Conservation (phyloP, 2,113 vertebrate genomes). For the Brienomyrus longianalis region DNA sequence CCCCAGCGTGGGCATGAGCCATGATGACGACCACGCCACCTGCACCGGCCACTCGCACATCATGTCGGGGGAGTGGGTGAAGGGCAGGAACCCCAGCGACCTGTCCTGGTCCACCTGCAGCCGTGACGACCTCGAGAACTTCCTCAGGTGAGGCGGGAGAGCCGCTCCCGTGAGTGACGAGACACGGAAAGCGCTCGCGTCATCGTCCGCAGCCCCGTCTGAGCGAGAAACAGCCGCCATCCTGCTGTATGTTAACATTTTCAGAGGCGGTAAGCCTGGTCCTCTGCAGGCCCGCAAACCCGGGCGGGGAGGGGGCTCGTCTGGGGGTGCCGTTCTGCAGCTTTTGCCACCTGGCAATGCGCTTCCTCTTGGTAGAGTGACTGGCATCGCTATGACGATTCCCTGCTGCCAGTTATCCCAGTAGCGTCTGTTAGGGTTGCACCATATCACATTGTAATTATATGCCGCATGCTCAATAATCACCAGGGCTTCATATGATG, state of each 20-base stretch:
- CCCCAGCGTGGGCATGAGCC: conserved; percentile 89
- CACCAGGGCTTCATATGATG: background rate
- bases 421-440: background rate
- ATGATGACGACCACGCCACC: conserved; percentile 82
- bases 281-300: background rate
- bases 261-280: background rate
- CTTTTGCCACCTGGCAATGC: background rate
- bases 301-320: background rate
- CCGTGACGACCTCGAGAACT: conserved; percentile 84
- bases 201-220: background rate
- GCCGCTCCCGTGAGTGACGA: background rate
- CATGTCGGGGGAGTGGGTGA: conserved; percentile 98
- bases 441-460: background rate
- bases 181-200: background rate
- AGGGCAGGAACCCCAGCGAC: conserved; percentile 91
- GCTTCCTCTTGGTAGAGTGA: background rate
- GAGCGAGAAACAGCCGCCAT: background rate
- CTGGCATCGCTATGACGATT: background rate
- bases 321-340: background rate
- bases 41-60: conserved; percentile 86
- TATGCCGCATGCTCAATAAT: background rate
- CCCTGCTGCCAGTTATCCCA: background rate
- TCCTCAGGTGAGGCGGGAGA: conserved; percentile 75
- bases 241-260: background rate
- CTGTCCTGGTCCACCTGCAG: conserved; percentile 96